Base-by-base conservation (phyloP, 2,113 vertebrate genomes). In the Oreochromis tanganicae region DNA sequence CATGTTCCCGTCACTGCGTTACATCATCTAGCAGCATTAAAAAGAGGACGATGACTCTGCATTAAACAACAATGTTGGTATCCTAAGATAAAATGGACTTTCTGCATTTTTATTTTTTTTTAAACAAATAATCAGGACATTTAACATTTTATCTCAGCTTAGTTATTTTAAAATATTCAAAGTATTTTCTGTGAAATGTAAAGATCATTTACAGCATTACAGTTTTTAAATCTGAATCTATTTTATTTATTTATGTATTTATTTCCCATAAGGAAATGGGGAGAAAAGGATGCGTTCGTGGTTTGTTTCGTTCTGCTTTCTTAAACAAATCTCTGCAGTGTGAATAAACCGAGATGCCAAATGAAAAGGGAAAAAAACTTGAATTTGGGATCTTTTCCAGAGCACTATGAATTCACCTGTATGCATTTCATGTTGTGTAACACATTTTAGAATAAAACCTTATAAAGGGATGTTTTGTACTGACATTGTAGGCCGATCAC, bases 261-360 rank as follows among this genome's bases (percentile, higher is more conserved):
- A 36, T 82, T 81, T 5, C 32, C 9, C 71, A 80, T 54, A 80
- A 0, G 34, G 4, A 80, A 17, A 80, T 56, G 12, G 38, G 38
- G 36, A 0, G 0, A 0, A 66, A 66, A 5, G 7, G 66, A 71
- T 43, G 66, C 0, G 2, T 46, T 14, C 12, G 10, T 43, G 66
- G 0, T 75, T 75, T 75, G 43, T 50, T 50, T 75, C 11, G 5
- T 29, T 75, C 0, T 75, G 0, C 9, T 46, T 48, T 29, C 68
- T 48, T 75, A 75, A 29, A 19, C 24, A 75, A 75, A 48, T 43
- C 68, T 68, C 17, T 80, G 46, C 29, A 34, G 13, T 50, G n/a
- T 81, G 1, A 82, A 59, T 82, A 85, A 88, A 68, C 16, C 10
- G 6, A 80, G 6, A 80, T 34, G 75, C 34, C 87, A 21, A 2